Evolutionary conservation across 92 coral and sea anemone species (phyloP).

Genomic region (Phenganax stokvisi): DNA sequence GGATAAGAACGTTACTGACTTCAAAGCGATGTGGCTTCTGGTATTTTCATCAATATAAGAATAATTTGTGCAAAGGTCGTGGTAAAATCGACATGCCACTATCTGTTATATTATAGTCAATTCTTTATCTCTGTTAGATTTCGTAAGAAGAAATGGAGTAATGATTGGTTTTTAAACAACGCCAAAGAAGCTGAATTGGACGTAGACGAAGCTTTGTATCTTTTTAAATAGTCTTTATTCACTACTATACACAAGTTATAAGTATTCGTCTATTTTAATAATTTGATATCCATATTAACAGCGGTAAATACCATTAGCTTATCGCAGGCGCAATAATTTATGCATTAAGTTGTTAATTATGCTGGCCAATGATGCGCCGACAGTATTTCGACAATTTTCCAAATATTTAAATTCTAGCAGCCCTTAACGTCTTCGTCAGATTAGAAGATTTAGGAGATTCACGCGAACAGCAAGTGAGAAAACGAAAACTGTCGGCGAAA

Average conservation of each 20-base stretch:
- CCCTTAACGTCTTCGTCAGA: constrained; percentile 42
- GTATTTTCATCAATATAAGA: no score
- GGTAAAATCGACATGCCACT: no score
- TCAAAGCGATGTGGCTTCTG: no score
- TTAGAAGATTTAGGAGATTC: constrained; percentile 85
- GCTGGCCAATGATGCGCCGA: no score
- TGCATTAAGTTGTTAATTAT: no score
- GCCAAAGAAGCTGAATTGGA: constrained; percentile 96
- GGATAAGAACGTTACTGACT: no score
- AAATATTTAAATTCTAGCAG: no score
- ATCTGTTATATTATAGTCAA: no score
- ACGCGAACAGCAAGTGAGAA: constrained; percentile 58
- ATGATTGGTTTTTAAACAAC: constrained; percentile 76
- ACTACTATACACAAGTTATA: neutral
- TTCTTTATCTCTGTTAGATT: constrained; percentile 41
- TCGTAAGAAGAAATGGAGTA: constrained; percentile 68
- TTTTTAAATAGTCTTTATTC: constrained; percentile 21
- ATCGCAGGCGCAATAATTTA: no score
- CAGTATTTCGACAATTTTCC: no score
- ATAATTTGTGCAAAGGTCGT: no score
- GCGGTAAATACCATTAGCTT: neutral
- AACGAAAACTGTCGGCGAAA: constrained; percentile 55
- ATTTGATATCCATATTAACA: neutral
- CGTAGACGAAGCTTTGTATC: constrained; percentile 96
- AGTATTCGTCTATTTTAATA: neutral